phyloP scores from a whole-genome alignment of 2,113 vertebrate genomes.

The Columba livia region DNA sequence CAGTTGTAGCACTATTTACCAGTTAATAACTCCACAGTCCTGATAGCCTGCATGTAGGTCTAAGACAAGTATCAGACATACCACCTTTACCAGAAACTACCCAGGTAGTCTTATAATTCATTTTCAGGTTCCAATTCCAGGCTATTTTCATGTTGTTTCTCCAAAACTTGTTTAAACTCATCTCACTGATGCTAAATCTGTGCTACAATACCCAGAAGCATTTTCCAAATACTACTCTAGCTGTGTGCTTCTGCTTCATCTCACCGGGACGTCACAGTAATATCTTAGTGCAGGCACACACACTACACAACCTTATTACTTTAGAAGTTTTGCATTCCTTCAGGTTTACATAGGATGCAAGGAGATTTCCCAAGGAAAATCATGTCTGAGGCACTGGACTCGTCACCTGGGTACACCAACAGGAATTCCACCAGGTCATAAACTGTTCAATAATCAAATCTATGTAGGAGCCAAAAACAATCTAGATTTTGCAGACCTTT shows the following conservation, averaged over 20 bases:
- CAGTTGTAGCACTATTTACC: not conserved
- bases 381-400: not conserved
- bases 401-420: not conserved
- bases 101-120: not conserved
- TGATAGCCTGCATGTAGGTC: not conserved
- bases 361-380: not conserved
- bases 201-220: not conserved
- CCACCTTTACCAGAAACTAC: not conserved
- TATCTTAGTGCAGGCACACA: not conserved
- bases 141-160: not conserved
- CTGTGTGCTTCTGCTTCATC: not conserved
- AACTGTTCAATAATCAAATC: not conserved
- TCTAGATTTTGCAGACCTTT: not conserved
- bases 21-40: not conserved
- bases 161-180: not conserved
- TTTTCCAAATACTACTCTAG: not conserved
- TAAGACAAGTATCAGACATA: not conserved
- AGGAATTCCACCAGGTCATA: not conserved
- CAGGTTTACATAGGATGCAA: not conserved
- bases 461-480: not conserved
- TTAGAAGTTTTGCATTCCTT: not conserved
- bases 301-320: not conserved
- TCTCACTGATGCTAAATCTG: not conserved
- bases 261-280: fast-evolving
- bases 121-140: not conserved